Evolutionary conservation across 2,797 vertebrate species (phyloP).

Genomic region (Anguilla obscura): DNA sequence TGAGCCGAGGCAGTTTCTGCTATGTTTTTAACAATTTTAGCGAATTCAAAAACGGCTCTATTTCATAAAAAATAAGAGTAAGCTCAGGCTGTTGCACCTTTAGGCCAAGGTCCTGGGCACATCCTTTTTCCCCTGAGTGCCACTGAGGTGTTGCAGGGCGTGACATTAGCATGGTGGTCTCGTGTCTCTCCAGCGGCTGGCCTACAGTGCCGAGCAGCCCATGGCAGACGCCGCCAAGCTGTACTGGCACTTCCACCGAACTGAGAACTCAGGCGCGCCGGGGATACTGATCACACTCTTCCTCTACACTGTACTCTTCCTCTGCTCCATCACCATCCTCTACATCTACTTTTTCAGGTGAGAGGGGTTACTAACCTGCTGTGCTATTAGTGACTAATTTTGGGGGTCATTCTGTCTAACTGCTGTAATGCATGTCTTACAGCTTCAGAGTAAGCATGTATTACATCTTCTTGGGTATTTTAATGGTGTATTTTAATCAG

Average conservation of each 20-base stretch:
- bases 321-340: conserved; percentile 78
- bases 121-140: not conserved
- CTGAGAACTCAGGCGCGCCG: conserved; percentile 73
- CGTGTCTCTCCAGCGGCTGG: conserved; percentile 69
- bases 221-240: conserved; percentile 89
- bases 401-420: not conserved
- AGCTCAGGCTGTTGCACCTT: not conserved
- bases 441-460: not conserved
- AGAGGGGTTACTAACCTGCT: conserved; percentile 38
- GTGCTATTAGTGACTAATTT: not conserved
- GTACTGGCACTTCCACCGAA: conserved; percentile 85
- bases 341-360: conserved; percentile 88
- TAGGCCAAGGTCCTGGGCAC: not conserved
- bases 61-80: not conserved
- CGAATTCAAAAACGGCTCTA: not conserved
- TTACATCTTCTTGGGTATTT: not conserved
- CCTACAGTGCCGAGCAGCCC: conserved; percentile 72
- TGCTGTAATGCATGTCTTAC: not conserved
- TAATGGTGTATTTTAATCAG: not conserved
- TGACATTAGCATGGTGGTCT: not conserved
- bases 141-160: not conserved
- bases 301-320: conserved; percentile 77
- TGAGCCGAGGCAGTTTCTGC: no score
- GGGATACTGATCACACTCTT: conserved; percentile 81
- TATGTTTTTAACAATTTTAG: not conserved